A percentile compares a stretch with the other conserved stretches of the same genome.
Evolutionary conservation across 2,888 invertebrate genomes (phyloP).

Genomic region (Saturnia pavonia): DNA sequence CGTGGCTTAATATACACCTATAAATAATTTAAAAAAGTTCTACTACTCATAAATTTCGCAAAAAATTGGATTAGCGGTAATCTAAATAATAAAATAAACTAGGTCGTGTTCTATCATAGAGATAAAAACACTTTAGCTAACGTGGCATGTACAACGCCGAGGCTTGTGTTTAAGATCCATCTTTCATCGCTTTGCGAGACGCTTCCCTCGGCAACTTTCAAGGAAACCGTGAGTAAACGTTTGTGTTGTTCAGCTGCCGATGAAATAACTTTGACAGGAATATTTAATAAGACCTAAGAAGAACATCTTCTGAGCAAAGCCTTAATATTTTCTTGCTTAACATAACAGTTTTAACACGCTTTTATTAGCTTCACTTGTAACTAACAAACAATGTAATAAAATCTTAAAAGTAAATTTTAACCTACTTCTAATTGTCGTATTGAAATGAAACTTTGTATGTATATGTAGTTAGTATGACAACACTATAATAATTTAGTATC

Average conservation of each 20-base stretch:
- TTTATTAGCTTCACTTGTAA: no score
- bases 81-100: background rate
- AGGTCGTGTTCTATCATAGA: background rate
- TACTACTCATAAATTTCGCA: background rate
- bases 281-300: background rate
- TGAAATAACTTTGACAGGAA: constrained; percentile 22
- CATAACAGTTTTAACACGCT: no score
- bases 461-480: no score
- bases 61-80: background rate
- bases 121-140: background rate
- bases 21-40: no score
- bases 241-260: constrained; percentile 14
- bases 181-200: background rate
- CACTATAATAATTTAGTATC: no score
- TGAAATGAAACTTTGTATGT: no score
- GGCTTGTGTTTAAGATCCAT: background rate
- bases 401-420: no score
- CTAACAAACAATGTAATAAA: no score
- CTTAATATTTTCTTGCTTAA: background rate
- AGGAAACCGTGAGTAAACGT: constrained; percentile 20
- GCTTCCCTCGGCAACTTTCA: constrained; percentile 12
- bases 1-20: no score
- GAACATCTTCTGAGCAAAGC: background rate
- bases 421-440: no score
- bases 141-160: background rate